Percentiles rank a stretch among this genome's conserved stretches.
Conservation (phyloP, 1,140 invertebrate species). For the Drosophila ohnishii region DNA sequence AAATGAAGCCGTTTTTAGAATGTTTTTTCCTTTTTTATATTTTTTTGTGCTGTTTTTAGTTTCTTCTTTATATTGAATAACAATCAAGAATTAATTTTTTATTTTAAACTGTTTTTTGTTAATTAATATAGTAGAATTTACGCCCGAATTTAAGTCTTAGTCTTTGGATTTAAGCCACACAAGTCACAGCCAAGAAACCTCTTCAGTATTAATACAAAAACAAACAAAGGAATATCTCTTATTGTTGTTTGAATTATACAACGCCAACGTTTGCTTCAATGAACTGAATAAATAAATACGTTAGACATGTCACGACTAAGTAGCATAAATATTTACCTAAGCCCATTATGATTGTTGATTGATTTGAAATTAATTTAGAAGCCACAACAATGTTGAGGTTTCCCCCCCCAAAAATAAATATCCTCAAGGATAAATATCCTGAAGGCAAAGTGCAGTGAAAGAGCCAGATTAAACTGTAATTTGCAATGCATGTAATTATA, state of each 20-base stretch:
- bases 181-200: background rate
- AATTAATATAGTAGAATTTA: background rate
- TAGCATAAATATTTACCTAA: conserved; percentile 64
- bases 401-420: conserved; percentile 39
- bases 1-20: background rate
- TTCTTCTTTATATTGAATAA: no score
- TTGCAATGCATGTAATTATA: conserved; percentile 65
- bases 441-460: background rate
- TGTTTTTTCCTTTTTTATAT: background rate
- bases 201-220: background rate
- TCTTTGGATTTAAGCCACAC: background rate
- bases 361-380: conserved; percentile 55
- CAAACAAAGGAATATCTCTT: background rate
- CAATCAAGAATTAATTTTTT: no score
- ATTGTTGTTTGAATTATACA: background rate
- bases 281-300: conserved; percentile 8
- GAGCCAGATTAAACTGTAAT: conserved; percentile 38
- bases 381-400: conserved; percentile 35
- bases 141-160: background rate
- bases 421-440: background rate
- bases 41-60: background rate
- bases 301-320: conserved; percentile 31
- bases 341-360: conserved; percentile 58
- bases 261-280: background rate
- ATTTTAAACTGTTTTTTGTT: background rate